Base-by-base conservation (phyloP, 2,888 invertebrate species). In the Cabera pusaria region DNA sequence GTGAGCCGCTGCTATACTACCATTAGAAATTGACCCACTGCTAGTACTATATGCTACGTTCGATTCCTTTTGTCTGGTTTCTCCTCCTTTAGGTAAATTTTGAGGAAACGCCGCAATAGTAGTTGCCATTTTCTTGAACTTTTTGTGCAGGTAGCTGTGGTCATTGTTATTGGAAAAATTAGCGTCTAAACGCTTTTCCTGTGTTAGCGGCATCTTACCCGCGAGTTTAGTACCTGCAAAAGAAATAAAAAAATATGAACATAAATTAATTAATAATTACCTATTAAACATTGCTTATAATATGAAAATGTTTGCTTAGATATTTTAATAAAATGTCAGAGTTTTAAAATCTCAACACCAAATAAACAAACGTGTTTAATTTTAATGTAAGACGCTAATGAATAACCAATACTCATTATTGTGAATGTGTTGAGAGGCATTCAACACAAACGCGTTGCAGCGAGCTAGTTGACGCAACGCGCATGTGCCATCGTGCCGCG, bases 101-200 rank as follows among this genome's bases (percentile, higher is more conserved):
- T 67, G 55, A 34, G 85, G 74, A 59, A 80, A 81, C 44, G 73
- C 72, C 49, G 86, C 66, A 59, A 85, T 85, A 49, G 89, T 82
- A 67, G 92, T 93, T 74, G 93, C 95, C 90, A 96, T 93, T 83
- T 96, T 96, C 87, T 97, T 97, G 85, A 97, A 97, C 82, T 97
- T 97, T 84, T 97, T 97, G 82, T 97, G 97, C 77, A 96, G 91
- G 90, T 97, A 97, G 79, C 93, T 95, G 69, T 91, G 91, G 69
- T 93, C 93, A 83, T 90, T 90, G 80, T 88, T 88, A 60, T 88
- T 89, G 48, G 85, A 72, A 64, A 89, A 82, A 56, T 79, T 85
- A 52, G 72, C 75, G 58, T 88, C 85, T 61, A 88, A 75, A 65
- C 81, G 87, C 75, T 86, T 89, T 64, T 89, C 88, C 65, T 86